Conservation (phyloP, 2,113 vertebrate genomes). For the Tetrax tetrax region DNA sequence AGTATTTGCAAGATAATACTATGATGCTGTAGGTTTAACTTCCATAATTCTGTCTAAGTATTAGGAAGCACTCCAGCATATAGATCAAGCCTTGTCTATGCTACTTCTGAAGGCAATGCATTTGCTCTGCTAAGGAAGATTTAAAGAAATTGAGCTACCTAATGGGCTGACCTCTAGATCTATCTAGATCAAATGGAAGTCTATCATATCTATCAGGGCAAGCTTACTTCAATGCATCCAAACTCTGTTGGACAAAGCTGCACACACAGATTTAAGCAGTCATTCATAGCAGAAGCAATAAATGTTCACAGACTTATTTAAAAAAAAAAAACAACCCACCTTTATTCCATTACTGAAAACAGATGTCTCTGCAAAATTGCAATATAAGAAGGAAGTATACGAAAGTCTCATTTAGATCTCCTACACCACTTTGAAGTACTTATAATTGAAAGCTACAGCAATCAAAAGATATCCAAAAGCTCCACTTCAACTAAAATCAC, state of each 20-base stretch:
- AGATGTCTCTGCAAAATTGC: neutral
- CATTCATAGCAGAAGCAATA: neutral
- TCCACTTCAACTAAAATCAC: neutral
- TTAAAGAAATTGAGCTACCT: neutral
- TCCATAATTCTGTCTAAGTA: neutral
- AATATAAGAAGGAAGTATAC: neutral
- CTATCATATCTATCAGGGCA: neutral
- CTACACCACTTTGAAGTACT: neutral
- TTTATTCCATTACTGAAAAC: neutral
- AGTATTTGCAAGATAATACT: neutral
- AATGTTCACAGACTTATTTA: neutral
- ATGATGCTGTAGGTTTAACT: neutral
- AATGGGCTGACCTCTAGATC: neutral
- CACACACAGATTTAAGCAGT: neutral
- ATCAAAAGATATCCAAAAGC: neutral
- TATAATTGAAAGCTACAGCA: neutral
- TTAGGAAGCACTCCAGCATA: neutral
- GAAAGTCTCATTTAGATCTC: neutral
- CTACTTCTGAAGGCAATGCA: neutral
- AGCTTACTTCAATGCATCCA: neutral
- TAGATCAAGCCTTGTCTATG: neutral
- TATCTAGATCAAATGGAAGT: neutral
- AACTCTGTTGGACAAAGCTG: neutral
- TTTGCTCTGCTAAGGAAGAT: neutral
- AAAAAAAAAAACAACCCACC: neutral